phyloP scores from a whole-genome alignment of 2,888 invertebrate species.

The Drosophila dives region DNA sequence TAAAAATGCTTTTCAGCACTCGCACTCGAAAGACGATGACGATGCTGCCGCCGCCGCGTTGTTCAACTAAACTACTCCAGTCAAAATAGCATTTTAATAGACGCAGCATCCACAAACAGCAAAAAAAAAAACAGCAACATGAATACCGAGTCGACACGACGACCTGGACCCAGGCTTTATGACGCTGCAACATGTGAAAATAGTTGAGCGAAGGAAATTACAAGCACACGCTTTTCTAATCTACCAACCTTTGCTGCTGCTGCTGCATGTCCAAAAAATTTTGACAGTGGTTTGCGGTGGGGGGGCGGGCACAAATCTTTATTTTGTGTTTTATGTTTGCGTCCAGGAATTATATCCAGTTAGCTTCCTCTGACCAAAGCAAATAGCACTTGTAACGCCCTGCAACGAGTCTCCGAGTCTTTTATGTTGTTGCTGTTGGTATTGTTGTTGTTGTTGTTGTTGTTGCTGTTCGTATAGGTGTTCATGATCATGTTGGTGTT shows the following conservation, averaged over 20 bases:
- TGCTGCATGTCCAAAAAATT: conserved; percentile 72
- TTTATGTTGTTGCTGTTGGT: conserved; percentile 25
- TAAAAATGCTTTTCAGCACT: conserved; percentile 80
- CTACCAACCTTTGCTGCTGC: conserved; percentile 77
- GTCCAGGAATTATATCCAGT: conserved; percentile 59
- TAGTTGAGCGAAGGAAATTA: conserved; percentile 70
- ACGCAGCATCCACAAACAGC: conserved; percentile 50
- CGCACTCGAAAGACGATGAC: conserved; percentile 67
- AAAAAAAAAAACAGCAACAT: conserved; percentile 21
- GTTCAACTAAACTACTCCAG: conserved; percentile 77
- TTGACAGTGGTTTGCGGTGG: conserved; percentile 56
- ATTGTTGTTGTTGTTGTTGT: conserved; percentile 12
- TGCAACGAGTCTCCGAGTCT: conserved; percentile 28
- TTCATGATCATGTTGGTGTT: conserved; percentile 43
- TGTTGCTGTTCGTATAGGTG: conserved; percentile 31
- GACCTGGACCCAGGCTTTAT: conserved; percentile 67
- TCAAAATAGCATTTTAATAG: conserved; percentile 80
- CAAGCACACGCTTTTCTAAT: conserved; percentile 81
- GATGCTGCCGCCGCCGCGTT: conserved; percentile 51
- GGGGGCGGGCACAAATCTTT: conserved; percentile 48
- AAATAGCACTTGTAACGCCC: conserved; percentile 62
- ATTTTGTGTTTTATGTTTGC: conserved; percentile 62
- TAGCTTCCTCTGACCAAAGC: conserved; percentile 60
- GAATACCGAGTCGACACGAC: conserved; percentile 58
- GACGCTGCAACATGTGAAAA: conserved; percentile 77